Evolutionary conservation across 1,140 invertebrate species (phyloP), one percentile per base, ranked within the genome.

Genomic region (Popillia japonica): DNA sequence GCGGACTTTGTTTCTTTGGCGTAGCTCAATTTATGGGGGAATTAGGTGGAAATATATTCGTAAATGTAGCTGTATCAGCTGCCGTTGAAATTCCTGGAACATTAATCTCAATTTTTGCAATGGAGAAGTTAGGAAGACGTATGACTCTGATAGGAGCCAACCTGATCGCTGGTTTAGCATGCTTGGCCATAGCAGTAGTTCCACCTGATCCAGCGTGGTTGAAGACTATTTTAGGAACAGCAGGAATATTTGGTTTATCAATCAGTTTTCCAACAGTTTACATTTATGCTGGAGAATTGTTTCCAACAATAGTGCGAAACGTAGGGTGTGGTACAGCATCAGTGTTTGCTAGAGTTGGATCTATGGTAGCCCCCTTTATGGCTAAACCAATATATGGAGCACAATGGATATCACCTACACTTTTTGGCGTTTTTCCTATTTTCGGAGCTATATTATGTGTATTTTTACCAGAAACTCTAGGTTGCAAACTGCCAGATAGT

Each of bases 1-100:
- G 92, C 78, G 93, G 93, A 4, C 88, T 94, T 80, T 92, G 92
- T 68, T 92, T 94, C 83, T 95, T 93, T 81, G 93, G 93, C 0
- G 90, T 93, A 0, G 92, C 93, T 0, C 93, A 95, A 82, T 94
- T 93, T 82, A 91, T 94, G 72, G 91, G 93, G 0, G 90, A 92
- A 78, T 87, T 93, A 4, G 91, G 90, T 9, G 93, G 88, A 61
- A 82, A 94, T 83, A 93, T 94, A 61, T 94, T 94, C 82, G 78
- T 92, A 2, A 95, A 94, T 84, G 92, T 94, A 40, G 89, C 92
- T 2, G 86, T 93, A 8, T 93, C 92, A n/a, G 92, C 91, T 77
- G 84, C 86, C 0, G 90, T 93, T 34, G 90, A 93, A 84, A 87
- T 94, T 59, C 92, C 93, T 0, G 93, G 92, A 6, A 93, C 92